These are phyloP conservation scores for Sisyra terminalis DNA, from an alignment of 2,888 invertebrate species.

Conservation along the genomic window DNA sequence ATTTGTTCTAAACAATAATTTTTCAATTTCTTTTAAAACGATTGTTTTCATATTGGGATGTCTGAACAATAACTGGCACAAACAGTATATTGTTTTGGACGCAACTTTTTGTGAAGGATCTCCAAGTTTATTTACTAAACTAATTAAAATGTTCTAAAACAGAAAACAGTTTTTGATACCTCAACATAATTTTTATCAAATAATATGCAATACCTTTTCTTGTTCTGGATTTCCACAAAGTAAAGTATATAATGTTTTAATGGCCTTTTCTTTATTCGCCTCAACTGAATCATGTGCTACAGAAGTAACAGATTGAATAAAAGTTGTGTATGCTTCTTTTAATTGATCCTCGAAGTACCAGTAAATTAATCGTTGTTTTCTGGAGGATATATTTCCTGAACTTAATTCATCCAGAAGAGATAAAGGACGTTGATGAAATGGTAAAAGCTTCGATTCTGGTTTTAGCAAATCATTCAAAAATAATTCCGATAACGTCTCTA, in stretches of 20 bases:
- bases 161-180: neutral
- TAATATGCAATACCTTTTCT: slow-evolving; percentile 46
- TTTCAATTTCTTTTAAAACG: slow-evolving; percentile 76
- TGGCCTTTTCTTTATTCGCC: slow-evolving; percentile 63
- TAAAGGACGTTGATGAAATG: slow-evolving; percentile 48
- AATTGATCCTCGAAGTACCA: slow-evolving; percentile 88
- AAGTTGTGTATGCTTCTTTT: slow-evolving; percentile 47
- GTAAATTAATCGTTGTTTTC: slow-evolving; percentile 45
- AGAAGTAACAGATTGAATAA: slow-evolving; percentile 51
- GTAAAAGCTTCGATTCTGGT: slow-evolving; percentile 43
- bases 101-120: slow-evolving; percentile 82
- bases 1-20: slow-evolving; percentile 70
- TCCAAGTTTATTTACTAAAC: slow-evolving; percentile 88
- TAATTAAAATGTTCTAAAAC: slow-evolving; percentile 48
- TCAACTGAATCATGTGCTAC: slow-evolving; percentile 67
- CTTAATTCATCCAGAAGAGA: slow-evolving; percentile 37
- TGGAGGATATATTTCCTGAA: slow-evolving; percentile 44
- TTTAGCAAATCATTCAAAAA: slow-evolving; percentile 54
- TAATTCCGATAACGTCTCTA: slow-evolving; percentile 64
- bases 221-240: slow-evolving; percentile 67
- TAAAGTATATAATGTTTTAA: slow-evolving; percentile 56
- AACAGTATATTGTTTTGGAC: slow-evolving; percentile 70
- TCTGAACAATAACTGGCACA: slow-evolving; percentile 62
- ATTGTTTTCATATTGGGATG: slow-evolving; percentile 88
- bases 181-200: slow-evolving; percentile 4